A percentile compares a stretch with the other conserved stretches of the same genome.
Evolutionary conservation across 2,888 invertebrate species (phyloP).

Genomic region (Lasioglossum marginatum): DNA sequence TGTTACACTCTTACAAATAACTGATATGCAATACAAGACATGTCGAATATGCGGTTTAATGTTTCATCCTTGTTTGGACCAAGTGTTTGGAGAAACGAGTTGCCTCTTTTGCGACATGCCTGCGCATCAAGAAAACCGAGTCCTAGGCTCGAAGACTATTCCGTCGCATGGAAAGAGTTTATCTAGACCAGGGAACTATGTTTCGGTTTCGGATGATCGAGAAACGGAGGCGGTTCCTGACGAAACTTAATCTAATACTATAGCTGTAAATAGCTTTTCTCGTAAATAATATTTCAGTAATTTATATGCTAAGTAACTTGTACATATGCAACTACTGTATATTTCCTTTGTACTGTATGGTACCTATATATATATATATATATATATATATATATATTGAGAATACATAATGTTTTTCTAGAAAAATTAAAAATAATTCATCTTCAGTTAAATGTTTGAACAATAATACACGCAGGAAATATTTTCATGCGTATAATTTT

Average conservation of each 20-base stretch:
- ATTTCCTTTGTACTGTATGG: neutral
- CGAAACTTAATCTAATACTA: conserved; percentile 13
- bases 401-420: neutral
- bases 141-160: conserved; percentile 34
- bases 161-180: conserved; percentile 49
- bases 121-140: conserved; percentile 70
- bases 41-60: conserved; percentile 79
- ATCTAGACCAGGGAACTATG: conserved; percentile 32
- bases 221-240: conserved; percentile 9
- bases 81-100: conserved; percentile 71
- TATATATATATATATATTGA: neutral
- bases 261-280: neutral
- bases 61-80: conserved; percentile 78
- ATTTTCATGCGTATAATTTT: neutral
- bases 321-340: neutral
- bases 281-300: neutral
- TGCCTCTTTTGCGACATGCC: conserved; percentile 81
- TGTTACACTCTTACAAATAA: conserved; percentile 79
- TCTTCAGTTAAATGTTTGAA: neutral
- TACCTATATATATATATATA: neutral
- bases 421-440: neutral
- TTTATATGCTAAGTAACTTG: neutral
- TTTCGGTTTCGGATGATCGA: conserved; percentile 7
- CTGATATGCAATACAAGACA: conserved; percentile 70
- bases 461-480: neutral